These are phyloP conservation scores for Epiblema foenella DNA, from an alignment of 2,888 invertebrate genomes.

Conservation along the genomic window DNA sequence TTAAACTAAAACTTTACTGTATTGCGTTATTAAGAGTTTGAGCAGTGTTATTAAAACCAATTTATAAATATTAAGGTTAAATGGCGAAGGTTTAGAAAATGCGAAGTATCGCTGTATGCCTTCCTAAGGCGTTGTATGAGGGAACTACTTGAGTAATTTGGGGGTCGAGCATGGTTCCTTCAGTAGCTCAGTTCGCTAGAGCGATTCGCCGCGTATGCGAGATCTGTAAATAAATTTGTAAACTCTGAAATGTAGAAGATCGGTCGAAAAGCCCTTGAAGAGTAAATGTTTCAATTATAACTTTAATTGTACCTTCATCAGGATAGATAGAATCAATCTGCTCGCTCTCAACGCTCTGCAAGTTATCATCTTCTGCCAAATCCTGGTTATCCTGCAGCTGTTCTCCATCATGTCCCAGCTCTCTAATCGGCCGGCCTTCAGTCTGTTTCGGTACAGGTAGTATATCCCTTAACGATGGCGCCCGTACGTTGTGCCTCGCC, in stretches of 20 bases:
- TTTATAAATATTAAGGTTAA: neutral
- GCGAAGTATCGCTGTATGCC: too few species aligned
- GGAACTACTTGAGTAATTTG: too few species aligned
- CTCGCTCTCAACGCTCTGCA: constrained; percentile 90
- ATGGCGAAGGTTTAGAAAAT: neutral
- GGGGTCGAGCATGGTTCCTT: too few species aligned
- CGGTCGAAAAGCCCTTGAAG: neutral
- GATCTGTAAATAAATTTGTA: too few species aligned
- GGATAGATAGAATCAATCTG: constrained; percentile 87
- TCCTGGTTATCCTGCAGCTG: constrained; percentile 59
- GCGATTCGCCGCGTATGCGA: too few species aligned
- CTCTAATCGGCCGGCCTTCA: constrained; percentile 58
- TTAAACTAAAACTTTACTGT: too few species aligned
- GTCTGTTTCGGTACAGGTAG: constrained; percentile 78
- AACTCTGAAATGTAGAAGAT: neutral
- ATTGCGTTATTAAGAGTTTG: too few species aligned
- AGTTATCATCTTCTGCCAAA: constrained; percentile 75
- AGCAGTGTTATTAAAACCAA: too few species aligned
- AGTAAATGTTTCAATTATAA: constrained; percentile 1
- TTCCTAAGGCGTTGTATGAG: too few species aligned
- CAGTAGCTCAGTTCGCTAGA: too few species aligned
- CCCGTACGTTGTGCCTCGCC: constrained; percentile 72
- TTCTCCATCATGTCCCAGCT: constrained; percentile 53
- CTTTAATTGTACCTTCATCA: constrained; percentile 71
- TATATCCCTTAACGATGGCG: constrained; percentile 88